A percentile compares a stretch with the other conserved stretches of the same genome.
phyloP scores from a whole-genome alignment of 2,888 invertebrate species.

The Leptopilina drosophilae region DNA sequence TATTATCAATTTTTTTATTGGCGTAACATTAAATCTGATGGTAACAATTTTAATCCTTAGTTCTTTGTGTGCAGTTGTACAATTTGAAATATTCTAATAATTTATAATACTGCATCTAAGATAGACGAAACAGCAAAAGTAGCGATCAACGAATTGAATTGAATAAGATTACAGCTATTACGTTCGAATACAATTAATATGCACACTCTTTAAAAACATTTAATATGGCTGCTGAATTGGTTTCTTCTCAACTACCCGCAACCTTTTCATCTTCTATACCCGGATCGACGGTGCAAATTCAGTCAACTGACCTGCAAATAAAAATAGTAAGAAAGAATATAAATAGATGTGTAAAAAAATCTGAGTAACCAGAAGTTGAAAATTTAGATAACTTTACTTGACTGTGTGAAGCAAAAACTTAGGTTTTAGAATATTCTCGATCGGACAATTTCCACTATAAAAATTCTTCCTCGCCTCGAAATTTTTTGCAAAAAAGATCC shows the following conservation, averaged over 20 bases:
- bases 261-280: slow-evolving; percentile 57
- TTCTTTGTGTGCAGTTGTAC: slow-evolving; percentile 52
- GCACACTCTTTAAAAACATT: slow-evolving; percentile 47
- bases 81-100: slow-evolving; percentile 39
- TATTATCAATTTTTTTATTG: not conserved
- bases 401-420: too few species aligned
- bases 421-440: too few species aligned
- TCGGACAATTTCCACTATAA: too few species aligned
- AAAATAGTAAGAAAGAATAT: slow-evolving; percentile 43
- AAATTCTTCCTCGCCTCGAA: too few species aligned
- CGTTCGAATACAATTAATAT: slow-evolving; percentile 45
- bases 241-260: slow-evolving; percentile 60
- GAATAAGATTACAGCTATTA: slow-evolving; percentile 32
- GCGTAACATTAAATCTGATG: not conserved
- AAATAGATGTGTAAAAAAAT: too few species aligned
- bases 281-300: slow-evolving; percentile 60
- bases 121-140: slow-evolving; percentile 10
- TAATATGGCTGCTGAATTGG: slow-evolving; percentile 30
- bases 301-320: slow-evolving; percentile 68
- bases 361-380: not conserved
- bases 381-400: not conserved
- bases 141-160: not conserved
- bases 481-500: too few species aligned
- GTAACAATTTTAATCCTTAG: slow-evolving; percentile 17
- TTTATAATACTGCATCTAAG: slow-evolving; percentile 34